Evolutionary conservation across 1,140 invertebrate species (phyloP).

Genomic region (Ridgeia piscesae): DNA sequence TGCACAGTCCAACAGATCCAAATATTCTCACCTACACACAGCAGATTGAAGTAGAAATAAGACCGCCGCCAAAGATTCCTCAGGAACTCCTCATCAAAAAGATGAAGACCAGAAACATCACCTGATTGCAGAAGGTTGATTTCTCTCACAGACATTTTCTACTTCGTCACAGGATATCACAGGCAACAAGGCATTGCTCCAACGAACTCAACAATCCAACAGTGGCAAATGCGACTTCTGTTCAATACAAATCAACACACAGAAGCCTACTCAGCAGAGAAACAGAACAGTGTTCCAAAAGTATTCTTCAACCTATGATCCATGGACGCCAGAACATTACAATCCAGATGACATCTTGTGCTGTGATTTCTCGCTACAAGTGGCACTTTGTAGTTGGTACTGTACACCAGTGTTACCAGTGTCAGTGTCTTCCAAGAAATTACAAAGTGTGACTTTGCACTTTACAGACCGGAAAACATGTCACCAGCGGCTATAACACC

Average conservation of each 20-base stretch:
- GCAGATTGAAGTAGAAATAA: conserved; percentile 40
- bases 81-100: background rate
- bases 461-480: background rate
- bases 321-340: background rate
- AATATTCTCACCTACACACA: conserved; percentile 64
- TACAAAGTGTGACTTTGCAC: background rate
- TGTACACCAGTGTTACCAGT: background rate
- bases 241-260: background rate
- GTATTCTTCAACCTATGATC: background rate
- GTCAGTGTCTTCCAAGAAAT: background rate
- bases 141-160: background rate
- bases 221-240: background rate
- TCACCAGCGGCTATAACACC: background rate
- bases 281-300: background rate
- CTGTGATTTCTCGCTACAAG: background rate
- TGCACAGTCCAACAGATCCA: background rate
- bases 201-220: background rate
- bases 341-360: background rate
- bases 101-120: background rate
- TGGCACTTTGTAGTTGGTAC: background rate
- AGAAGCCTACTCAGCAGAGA: background rate
- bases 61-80: background rate
- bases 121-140: background rate
- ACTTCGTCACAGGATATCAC: background rate
- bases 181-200: background rate